phyloP scores from a whole-genome alignment of 35 echinoderm and acorn worm species.

The Ophioderma brevispina region DNA sequence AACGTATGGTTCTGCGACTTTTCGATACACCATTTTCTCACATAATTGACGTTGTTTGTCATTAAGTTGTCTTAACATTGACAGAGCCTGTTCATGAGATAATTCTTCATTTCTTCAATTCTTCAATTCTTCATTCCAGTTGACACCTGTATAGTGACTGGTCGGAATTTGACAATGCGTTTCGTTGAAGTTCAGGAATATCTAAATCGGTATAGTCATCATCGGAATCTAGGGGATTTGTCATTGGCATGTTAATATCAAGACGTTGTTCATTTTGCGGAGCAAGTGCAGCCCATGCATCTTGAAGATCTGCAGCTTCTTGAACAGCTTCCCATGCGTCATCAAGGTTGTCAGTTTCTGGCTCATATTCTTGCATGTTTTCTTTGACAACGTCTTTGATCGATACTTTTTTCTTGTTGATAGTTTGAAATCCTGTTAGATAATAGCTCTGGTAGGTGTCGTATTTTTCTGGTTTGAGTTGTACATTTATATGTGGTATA shows the following conservation, averaged over 20 bases:
- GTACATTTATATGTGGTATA: slow-evolving; percentile 41
- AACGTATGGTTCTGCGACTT: slow-evolving; percentile 28
- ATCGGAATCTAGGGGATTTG: neutral
- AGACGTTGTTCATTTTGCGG: slow-evolving; percentile 56
- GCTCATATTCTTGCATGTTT: slow-evolving; percentile 17
- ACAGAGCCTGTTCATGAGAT: neutral
- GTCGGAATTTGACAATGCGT: neutral
- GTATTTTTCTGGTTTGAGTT: slow-evolving; percentile 45
- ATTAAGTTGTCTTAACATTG: slow-evolving; percentile 51
- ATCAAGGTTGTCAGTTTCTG: slow-evolving; percentile 17
- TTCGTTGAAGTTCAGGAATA: slow-evolving; percentile 43
- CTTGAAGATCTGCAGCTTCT: slow-evolving; percentile 40
- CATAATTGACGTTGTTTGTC: slow-evolving; percentile 40
- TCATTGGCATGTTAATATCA: neutral
- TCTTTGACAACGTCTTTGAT: slow-evolving; percentile 17
- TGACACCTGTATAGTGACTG: neutral
- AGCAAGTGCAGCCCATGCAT: slow-evolving; percentile 59
- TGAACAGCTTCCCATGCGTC: slow-evolving; percentile 18
- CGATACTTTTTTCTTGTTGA: slow-evolving; percentile 29
- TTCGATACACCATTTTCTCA: slow-evolving; percentile 46
- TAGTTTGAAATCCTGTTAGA: neutral
- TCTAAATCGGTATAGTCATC: slow-evolving; percentile 33
- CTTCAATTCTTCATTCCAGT: neutral
- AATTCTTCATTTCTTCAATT: neutral
- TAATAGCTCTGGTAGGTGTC: slow-evolving; percentile 27